Percentiles rank a stretch among this genome's conserved stretches.
Evolutionary conservation across 2,113 vertebrate species (phyloP).

Genomic region (Pan troglodytes): DNA sequence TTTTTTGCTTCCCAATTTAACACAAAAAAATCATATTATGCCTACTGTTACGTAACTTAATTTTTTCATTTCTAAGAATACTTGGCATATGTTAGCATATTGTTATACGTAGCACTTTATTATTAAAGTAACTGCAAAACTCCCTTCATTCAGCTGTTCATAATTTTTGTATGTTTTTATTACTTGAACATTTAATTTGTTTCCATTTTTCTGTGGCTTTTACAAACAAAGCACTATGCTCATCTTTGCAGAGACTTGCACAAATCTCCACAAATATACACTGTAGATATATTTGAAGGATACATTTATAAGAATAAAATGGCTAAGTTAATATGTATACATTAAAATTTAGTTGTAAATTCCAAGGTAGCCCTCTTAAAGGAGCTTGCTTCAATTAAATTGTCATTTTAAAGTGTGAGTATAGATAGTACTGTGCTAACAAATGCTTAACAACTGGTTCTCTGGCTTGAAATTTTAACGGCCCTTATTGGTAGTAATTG

Average conservation of each 20-base stretch:
- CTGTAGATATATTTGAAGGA: background rate
- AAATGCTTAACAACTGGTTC: background rate
- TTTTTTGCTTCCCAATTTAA: background rate
- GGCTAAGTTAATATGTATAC: background rate
- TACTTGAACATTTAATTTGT: background rate
- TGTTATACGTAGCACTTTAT: background rate
- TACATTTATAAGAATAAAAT: background rate
- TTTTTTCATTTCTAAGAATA: background rate
- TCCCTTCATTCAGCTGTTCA: background rate
- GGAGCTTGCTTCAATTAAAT: background rate
- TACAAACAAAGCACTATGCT: background rate
- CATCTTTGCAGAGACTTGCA: background rate
- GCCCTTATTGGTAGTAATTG: background rate
- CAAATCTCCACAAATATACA: background rate
- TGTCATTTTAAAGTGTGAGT: background rate
- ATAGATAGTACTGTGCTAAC: background rate
- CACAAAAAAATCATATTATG: background rate
- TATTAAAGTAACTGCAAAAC: background rate
- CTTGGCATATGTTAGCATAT: background rate
- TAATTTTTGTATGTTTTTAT: background rate
- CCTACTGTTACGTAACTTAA: background rate
- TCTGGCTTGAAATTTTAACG: background rate
- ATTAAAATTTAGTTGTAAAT: background rate
- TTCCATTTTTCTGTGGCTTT: background rate
- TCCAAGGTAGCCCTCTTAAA: background rate